Percentiles rank a stretch among this genome's conserved stretches.
Evolutionary conservation across 92 coral and sea anemone genomes (phyloP).

Genomic region (Anthopleura xanthogrammica): DNA sequence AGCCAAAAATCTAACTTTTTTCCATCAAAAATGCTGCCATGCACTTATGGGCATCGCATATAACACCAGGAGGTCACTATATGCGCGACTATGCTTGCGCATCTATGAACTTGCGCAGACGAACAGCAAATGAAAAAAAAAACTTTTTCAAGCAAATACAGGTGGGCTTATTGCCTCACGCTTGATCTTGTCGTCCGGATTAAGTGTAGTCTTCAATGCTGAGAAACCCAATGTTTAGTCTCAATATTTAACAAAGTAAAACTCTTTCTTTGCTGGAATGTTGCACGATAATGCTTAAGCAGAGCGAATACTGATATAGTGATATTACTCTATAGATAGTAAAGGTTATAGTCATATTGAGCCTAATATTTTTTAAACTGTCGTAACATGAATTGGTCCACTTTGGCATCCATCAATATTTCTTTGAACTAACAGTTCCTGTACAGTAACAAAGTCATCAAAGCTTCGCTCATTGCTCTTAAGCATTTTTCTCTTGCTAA

Average conservation of each 20-base stretch:
- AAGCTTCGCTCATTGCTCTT: constrained; percentile 65
- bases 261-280: not conserved
- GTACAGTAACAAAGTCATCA: constrained; percentile 96
- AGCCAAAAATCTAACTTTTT: too few species aligned
- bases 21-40: too few species aligned
- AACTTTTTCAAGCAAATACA: too few species aligned
- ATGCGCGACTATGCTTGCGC: not conserved
- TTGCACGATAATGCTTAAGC: not conserved
- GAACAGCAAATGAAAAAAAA: too few species aligned
- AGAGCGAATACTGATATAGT: not conserved
- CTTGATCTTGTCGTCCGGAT: too few species aligned
- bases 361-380: constrained; percentile 53
- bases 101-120: not conserved
- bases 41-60: too few species aligned
- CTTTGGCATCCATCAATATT: constrained; percentile 77
- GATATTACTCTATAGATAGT: not conserved
- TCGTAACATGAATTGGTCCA: constrained; percentile 95
- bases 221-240: not conserved
- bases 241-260: not conserved
- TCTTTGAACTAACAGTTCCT: constrained; percentile 86
- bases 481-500: constrained; percentile 86
- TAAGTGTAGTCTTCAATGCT: not conserved
- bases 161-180: too few species aligned
- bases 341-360: not conserved
- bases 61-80: too few species aligned